phyloP scores from a whole-genome alignment of 2,888 invertebrate genomes.

The Dolichopus griseipennis region DNA sequence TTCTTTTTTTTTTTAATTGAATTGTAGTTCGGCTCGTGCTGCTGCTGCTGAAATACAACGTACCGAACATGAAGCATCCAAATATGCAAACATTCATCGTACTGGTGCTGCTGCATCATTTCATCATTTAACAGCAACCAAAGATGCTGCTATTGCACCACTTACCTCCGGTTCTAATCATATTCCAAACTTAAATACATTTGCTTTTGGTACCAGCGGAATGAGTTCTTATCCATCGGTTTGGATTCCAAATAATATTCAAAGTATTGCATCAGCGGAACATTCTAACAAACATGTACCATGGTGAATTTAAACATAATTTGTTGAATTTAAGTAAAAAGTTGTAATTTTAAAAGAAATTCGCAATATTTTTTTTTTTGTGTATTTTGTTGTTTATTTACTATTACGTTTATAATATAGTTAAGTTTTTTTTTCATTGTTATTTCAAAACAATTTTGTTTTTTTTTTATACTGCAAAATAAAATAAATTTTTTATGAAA shows the following conservation, averaged over 20 bases:
- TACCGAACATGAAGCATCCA: slow-evolving; percentile 53
- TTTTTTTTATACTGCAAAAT: too few species aligned
- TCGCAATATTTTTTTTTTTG: too few species aligned
- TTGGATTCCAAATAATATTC: not conserved
- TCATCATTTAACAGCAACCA: slow-evolving; percentile 52
- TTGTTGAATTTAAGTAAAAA: too few species aligned
- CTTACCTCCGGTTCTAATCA: slow-evolving; percentile 39
- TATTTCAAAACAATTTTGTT: too few species aligned
- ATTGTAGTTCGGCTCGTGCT: slow-evolving; percentile 48
- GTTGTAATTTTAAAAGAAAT: too few species aligned
- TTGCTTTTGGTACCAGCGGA: not conserved
- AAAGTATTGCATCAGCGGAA: not conserved
- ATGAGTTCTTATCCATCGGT: not conserved
- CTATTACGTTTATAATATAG: too few species aligned
- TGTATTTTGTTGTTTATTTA: too few species aligned
- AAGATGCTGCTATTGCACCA: slow-evolving; percentile 48
- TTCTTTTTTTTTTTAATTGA: too few species aligned
- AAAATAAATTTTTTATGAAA: too few species aligned
- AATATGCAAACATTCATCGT: slow-evolving; percentile 53
- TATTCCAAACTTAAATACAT: slow-evolving; percentile 31
- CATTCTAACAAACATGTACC: not conserved
- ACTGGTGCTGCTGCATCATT: slow-evolving; percentile 50
- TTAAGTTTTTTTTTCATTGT: too few species aligned
- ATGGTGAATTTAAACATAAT: not conserved
- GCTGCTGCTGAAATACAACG: slow-evolving; percentile 62